Evolutionary conservation across 2,797 vertebrate genomes (phyloP).

Genomic region (Glossophaga mutica): DNA sequence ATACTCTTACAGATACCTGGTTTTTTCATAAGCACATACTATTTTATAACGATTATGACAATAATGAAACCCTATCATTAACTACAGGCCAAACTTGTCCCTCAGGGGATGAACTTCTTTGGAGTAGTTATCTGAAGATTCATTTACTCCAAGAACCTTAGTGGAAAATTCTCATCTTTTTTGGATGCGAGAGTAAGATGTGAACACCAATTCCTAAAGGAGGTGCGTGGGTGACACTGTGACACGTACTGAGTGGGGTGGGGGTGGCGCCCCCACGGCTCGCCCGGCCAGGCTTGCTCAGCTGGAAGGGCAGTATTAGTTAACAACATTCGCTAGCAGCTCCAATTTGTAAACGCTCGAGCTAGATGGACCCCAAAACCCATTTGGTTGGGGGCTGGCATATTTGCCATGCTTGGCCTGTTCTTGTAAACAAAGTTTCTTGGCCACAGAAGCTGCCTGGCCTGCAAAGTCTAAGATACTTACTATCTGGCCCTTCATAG

Average conservation of each 20-base stretch:
- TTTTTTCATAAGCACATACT: neutral
- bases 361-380: neutral
- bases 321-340: neutral
- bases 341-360: neutral
- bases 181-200: neutral
- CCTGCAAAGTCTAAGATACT: neutral
- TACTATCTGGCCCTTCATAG: neutral
- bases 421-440: neutral
- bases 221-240: neutral
- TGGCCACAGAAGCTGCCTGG: neutral
- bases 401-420: neutral
- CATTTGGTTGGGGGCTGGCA: too few species aligned
- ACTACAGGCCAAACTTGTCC: neutral
- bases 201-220: neutral
- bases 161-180: neutral
- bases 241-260: neutral
- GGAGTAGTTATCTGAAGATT: neutral
- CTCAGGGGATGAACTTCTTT: neutral
- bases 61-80: neutral
- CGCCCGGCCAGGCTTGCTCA: fast-evolving
- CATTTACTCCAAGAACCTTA: neutral
- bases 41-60: neutral
- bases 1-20: neutral
- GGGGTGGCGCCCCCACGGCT: neutral
- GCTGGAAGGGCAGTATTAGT: neutral